phyloP scores from a whole-genome alignment of 2,113 vertebrate species.

The Campylomormyrus numenius region DNA sequence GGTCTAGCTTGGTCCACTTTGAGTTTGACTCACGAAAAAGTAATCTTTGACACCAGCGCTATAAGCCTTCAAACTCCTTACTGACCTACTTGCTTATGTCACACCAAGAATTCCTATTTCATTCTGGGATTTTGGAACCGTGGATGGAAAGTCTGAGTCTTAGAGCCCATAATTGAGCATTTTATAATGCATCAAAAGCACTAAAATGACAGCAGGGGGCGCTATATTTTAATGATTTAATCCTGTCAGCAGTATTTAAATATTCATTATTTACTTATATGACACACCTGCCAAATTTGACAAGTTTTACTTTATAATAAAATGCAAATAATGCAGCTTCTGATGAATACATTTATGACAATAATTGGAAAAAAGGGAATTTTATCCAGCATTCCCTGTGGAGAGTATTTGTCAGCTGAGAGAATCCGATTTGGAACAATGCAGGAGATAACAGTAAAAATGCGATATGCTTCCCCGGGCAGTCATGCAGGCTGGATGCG shows the following conservation, averaged over 20 bases:
- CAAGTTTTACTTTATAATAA: neutral
- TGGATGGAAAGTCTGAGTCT: neutral
- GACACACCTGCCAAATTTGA: conserved; percentile 1
- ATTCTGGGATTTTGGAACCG: neutral
- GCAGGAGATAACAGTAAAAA: neutral
- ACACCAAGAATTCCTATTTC: neutral
- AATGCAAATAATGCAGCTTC: neutral
- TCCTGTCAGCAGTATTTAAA: conserved; percentile 4
- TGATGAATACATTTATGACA: neutral
- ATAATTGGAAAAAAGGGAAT: conserved; percentile 9
- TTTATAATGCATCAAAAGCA: neutral
- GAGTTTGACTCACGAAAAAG: neutral
- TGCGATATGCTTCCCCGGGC: neutral
- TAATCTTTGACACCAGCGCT: neutral
- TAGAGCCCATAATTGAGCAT: neutral
- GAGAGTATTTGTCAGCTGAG: neutral
- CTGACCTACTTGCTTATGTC: conserved; percentile 6
- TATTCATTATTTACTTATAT: neutral
- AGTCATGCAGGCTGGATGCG: neutral
- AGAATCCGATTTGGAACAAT: neutral
- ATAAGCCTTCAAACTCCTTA: neutral
- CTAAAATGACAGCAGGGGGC: neutral
- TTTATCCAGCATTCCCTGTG: neutral
- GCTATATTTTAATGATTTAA: conserved; percentile 3
- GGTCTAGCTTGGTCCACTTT: neutral